A percentile compares a stretch with the other conserved stretches of the same genome.
Evolutionary conservation across 2,113 vertebrate species (phyloP).

Genomic region (Stictonetta naevosa): DNA sequence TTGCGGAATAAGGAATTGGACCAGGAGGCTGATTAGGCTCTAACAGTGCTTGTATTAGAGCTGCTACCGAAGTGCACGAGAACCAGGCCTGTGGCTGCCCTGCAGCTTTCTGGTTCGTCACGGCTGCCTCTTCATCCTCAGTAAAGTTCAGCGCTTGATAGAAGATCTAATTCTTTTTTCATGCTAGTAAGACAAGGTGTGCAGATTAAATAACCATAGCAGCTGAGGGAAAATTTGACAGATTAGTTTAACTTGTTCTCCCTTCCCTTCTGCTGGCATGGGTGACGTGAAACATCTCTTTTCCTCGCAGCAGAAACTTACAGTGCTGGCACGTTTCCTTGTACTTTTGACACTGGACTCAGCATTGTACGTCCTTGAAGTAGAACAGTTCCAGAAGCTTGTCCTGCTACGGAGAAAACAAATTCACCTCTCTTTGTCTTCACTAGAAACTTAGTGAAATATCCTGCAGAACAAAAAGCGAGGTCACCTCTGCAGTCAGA

Average conservation of each 20-base stretch:
- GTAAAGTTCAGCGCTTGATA: neutral
- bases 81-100: neutral
- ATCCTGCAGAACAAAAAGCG: neutral
- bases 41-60: neutral
- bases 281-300: neutral
- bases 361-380: neutral
- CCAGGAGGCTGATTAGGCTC: neutral
- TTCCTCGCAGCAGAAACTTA: neutral
- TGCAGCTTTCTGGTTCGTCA: neutral
- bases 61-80: rapidly evolving
- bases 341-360: neutral
- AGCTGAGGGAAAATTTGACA: neutral
- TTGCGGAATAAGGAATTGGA: constrained; percentile 6
- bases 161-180: neutral
- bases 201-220: neutral
- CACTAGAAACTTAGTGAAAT: neutral
- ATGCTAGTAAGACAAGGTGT: neutral
- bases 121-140: neutral
- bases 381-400: neutral
- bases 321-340: neutral
- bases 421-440: neutral
- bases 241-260: neutral
- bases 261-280: neutral
- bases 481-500: neutral
- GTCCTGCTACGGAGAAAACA: neutral